Conservation (phyloP, 2,888 invertebrate genomes). For the Endotricha flammealis region DNA sequence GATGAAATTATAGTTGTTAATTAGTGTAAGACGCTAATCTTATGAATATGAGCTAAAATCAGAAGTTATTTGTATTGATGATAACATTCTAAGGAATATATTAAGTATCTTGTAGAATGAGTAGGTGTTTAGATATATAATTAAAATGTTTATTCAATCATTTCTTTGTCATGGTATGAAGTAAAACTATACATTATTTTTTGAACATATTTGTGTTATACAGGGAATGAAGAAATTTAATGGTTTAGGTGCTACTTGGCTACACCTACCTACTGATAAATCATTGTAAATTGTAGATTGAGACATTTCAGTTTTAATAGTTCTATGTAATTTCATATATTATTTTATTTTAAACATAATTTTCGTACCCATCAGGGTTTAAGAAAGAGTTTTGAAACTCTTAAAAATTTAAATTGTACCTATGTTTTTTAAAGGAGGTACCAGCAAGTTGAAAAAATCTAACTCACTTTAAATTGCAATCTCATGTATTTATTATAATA, state of each 20-base stretch:
- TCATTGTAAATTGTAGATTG: neutral
- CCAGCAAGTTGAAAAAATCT: no score
- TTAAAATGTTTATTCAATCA: constrained; percentile 12
- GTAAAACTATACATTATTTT: constrained; percentile 10
- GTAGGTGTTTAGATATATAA: constrained; percentile 26
- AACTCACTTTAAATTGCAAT: neutral
- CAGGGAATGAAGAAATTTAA: neutral
- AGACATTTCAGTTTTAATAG: no score
- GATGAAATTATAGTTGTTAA: constrained; percentile 20
- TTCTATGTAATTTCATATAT: no score
- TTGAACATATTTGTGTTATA: neutral
- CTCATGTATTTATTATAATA: constrained; percentile 23
- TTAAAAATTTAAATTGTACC: no score
- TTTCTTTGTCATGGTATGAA: constrained; percentile 9
- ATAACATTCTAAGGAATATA: constrained; percentile 10
- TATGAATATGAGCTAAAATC: constrained; percentile 73
- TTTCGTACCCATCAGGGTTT: no score
- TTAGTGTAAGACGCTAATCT: constrained; percentile 57
- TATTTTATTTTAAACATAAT: no score
- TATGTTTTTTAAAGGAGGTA: no score
- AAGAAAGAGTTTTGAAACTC: no score
- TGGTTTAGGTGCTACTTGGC: neutral
- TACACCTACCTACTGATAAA: neutral
- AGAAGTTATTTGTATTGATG: constrained; percentile 32
- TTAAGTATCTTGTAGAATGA: constrained; percentile 22